Evolutionary conservation across 2,888 invertebrate species (phyloP).

Genomic region (Nomada hirtipes): DNA sequence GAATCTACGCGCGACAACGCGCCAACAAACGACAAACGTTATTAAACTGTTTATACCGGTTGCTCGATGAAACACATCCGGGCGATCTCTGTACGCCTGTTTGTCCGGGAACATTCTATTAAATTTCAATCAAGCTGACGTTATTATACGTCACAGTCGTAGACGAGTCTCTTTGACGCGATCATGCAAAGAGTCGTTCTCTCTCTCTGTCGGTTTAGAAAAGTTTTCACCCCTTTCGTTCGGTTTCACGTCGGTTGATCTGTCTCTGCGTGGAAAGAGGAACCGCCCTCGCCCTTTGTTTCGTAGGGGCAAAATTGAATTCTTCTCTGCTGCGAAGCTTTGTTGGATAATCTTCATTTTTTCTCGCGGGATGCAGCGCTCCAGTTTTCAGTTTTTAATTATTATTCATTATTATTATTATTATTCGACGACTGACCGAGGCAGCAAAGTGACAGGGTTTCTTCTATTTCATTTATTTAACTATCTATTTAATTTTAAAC

Average conservation of each 20-base stretch:
- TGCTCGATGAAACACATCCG: background rate
- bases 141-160: conserved; percentile 18
- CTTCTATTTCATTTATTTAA: too few species aligned
- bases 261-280: background rate
- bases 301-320: conserved; percentile 41
- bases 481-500: too few species aligned
- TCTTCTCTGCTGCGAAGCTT: conserved; percentile 24
- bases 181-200: background rate
- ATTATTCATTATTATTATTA: too few species aligned
- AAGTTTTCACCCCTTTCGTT: background rate
- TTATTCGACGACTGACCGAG: background rate
- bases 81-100: background rate
- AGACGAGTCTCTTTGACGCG: conserved; percentile 12
- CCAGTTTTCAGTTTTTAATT: background rate
- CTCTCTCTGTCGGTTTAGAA: background rate
- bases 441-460: background rate
- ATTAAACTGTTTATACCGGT: conserved; percentile 12
- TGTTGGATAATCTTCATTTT: conserved; percentile 16
- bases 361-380: conserved; percentile 14
- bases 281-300: conserved; percentile 17
- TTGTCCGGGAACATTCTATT: conserved; percentile 3
- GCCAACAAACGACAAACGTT: conserved; percentile 3
- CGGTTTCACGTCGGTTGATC: background rate
- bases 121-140: conserved; percentile 30
- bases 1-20: background rate